These are phyloP conservation scores for Leptinotarsa texana DNA, from an alignment of 1,140 invertebrate genomes.

Conservation along the genomic window DNA sequence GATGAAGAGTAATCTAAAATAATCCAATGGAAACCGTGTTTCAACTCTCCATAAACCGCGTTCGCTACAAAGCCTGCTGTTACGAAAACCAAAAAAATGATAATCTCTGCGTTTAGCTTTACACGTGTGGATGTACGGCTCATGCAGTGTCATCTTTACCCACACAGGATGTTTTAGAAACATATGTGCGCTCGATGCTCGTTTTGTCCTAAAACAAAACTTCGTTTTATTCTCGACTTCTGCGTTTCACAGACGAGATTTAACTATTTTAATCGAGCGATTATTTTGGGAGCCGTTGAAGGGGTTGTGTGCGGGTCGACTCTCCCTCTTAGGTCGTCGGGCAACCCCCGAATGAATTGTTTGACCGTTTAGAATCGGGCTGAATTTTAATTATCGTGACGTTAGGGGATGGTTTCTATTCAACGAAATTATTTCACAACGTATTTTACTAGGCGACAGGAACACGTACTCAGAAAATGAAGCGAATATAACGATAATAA, in stretches of 20 bases:
- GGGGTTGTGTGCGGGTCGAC: no score
- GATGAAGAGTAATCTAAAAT: background rate
- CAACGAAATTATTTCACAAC: no score
- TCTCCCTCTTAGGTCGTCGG: no score
- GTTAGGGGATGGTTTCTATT: no score
- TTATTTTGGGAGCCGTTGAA: no score
- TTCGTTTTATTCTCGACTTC: background rate
- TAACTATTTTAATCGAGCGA: no score
- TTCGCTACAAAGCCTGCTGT: background rate
- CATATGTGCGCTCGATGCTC: background rate
- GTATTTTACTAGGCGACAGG: no score
- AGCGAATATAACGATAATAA: no score
- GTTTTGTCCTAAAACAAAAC: background rate
- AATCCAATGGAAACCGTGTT: background rate
- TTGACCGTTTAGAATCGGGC: no score
- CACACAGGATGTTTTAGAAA: conserved; percentile 1
- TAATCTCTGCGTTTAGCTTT: background rate
- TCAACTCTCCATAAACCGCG: background rate
- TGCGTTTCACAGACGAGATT: background rate
- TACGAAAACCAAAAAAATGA: background rate
- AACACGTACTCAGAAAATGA: no score
- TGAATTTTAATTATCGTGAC: no score
- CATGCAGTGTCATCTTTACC: conserved; percentile 2
- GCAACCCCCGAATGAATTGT: no score
- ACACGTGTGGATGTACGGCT: background rate